phyloP scores from a whole-genome alignment of 1,140 invertebrate species.

The Ganaspis sp. region DNA sequence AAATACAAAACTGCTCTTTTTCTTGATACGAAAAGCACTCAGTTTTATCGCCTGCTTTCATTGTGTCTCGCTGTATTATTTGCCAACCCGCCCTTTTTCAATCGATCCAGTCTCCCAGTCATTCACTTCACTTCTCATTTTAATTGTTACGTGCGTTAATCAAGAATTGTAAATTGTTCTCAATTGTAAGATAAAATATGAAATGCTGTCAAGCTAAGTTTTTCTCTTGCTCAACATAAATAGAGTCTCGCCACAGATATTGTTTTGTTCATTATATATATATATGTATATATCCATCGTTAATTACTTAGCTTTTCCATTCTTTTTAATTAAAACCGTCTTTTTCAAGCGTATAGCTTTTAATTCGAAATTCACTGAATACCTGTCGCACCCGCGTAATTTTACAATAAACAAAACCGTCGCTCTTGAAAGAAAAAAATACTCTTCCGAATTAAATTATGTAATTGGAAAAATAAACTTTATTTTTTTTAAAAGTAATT shows the following conservation, averaged over 20 bases:
- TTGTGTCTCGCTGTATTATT: not conserved
- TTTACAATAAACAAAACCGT: not conserved
- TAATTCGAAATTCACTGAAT: not conserved
- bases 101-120: not conserved
- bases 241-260: slow-evolving; percentile 18
- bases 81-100: not conserved
- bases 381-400: not conserved
- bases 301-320: slow-evolving; percentile 28
- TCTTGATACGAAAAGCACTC: not conserved
- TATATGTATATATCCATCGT: slow-evolving; percentile 10
- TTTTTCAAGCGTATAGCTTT: not conserved
- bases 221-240: not conserved
- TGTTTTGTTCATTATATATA: slow-evolving; percentile 34
- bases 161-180: slow-evolving; percentile 34
- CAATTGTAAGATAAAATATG: slow-evolving; percentile 21
- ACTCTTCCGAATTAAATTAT: no score
- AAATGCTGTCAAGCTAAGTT: not conserved
- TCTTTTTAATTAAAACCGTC: not conserved
- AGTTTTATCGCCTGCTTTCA: not conserved
- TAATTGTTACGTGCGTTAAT: slow-evolving; percentile 28
- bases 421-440: not conserved
- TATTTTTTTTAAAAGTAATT: no score
- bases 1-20: slow-evolving; percentile 18
- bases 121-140: not conserved
- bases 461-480: no score